These are phyloP conservation scores for Noctilio leporinus DNA, from an alignment of 2,113 vertebrate genomes.

Conservation along the genomic window DNA sequence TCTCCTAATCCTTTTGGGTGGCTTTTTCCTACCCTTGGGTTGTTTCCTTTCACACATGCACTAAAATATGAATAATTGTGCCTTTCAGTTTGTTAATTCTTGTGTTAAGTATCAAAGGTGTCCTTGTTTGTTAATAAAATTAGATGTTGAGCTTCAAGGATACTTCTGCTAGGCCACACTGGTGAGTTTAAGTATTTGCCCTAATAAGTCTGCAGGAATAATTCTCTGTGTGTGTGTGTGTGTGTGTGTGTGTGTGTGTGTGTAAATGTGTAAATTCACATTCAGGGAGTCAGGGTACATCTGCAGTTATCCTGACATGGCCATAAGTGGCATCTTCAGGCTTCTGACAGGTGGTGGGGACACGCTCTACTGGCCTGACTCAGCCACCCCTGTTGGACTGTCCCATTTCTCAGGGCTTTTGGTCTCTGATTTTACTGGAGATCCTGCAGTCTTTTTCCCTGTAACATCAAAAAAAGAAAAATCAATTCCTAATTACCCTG, in stretches of 20 bases:
- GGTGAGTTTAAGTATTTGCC: not conserved
- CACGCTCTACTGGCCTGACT: not conserved
- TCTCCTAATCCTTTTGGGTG: not conserved
- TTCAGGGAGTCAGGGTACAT: not conserved
- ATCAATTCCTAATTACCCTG: not conserved
- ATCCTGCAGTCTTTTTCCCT: not conserved
- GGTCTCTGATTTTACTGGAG: not conserved
- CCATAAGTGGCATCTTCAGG: not conserved
- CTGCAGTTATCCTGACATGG: not conserved
- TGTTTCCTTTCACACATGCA: not conserved
- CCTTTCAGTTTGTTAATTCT: not conserved
- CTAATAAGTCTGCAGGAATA: not conserved
- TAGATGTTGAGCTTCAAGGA: not conserved
- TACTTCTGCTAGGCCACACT: not conserved
- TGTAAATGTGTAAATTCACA: not conserved
- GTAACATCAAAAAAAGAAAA: not conserved
- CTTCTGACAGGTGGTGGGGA: not conserved
- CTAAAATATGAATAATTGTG: not conserved
- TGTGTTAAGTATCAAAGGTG: not conserved
- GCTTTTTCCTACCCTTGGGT: not conserved
- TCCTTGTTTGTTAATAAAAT: not conserved
- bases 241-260: not conserved
- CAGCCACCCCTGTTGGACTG: not conserved
- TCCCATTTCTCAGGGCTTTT: not conserved
- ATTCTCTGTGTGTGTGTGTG: not conserved